Evolutionary conservation across 2,113 vertebrate species (phyloP).

Genomic region (Arvicanthis niloticus): DNA sequence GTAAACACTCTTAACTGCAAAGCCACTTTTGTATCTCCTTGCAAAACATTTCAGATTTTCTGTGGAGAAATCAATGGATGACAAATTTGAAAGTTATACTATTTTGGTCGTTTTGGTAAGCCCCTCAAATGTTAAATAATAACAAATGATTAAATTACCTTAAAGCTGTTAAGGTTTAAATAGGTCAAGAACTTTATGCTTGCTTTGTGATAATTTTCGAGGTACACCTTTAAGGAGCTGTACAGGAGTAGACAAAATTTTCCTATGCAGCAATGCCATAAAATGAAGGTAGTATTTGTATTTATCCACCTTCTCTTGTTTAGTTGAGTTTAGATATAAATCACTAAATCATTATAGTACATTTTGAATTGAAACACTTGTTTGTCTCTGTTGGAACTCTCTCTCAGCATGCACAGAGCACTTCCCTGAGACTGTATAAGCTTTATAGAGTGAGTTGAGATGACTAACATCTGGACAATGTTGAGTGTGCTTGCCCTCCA

Average conservation of each 20-base stretch:
- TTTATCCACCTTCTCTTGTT: neutral
- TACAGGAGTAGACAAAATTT: neutral
- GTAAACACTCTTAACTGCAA: neutral
- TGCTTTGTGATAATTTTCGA: neutral
- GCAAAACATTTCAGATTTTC: neutral
- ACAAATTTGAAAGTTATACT: neutral
- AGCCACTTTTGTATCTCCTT: neutral
- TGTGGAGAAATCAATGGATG: neutral
- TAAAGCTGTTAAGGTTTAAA: neutral
- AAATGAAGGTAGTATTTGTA: neutral
- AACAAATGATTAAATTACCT: neutral
- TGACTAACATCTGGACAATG: neutral
- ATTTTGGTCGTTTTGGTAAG: neutral
- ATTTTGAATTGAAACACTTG: neutral
- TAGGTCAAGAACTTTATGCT: neutral
- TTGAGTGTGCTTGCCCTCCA: neutral
- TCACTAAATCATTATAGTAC: neutral
- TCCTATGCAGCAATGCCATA: neutral
- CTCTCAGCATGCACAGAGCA: neutral
- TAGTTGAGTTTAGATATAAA: neutral
- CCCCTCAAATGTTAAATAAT: neutral
- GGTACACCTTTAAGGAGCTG: neutral
- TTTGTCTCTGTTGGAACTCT: neutral
- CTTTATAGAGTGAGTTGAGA: neutral
- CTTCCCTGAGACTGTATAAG: neutral